Evolutionary conservation across 2,797 vertebrate genomes (phyloP).

Genomic region (Xerus rutilus): DNA sequence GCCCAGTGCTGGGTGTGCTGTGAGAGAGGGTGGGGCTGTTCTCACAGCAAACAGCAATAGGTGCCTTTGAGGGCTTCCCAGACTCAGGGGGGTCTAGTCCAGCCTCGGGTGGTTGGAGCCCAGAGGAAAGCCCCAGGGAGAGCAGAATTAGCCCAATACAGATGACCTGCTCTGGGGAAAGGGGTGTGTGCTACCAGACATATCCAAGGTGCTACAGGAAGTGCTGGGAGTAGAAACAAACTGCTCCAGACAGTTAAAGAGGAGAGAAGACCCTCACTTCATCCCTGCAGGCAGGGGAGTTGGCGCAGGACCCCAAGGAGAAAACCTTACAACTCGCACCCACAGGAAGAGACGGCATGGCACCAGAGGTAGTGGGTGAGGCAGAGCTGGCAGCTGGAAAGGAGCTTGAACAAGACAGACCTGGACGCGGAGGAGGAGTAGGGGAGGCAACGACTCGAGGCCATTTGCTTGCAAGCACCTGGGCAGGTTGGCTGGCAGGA

Average conservation of each 20-base stretch:
- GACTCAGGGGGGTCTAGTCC: neutral
- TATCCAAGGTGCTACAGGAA: too few species aligned
- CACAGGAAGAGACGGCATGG: neutral
- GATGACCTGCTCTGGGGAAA: neutral
- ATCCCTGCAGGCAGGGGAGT: rapidly evolving
- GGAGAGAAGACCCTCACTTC: neutral
- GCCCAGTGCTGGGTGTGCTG: neutral
- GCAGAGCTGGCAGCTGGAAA: too few species aligned
- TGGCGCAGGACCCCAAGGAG: rapidly evolving
- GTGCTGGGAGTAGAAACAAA: neutral
- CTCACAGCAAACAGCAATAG: too few species aligned
- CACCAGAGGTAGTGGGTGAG: neutral
- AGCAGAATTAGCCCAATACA: neutral
- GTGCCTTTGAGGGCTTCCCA: neutral
- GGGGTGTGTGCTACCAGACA: too few species aligned
- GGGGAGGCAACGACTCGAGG: neutral
- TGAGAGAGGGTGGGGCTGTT: neutral
- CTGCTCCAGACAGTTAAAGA: neutral
- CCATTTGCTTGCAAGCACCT: neutral
- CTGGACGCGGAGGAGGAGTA: too few species aligned
- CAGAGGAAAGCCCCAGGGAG: too few species aligned
- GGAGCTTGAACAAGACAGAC: neutral
- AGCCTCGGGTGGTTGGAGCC: rapidly evolving
- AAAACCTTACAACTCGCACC: neutral
- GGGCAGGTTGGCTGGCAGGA: rapidly evolving